Conservation (phyloP, 1,140 invertebrate species). For the Steinernema khuongi region DNA sequence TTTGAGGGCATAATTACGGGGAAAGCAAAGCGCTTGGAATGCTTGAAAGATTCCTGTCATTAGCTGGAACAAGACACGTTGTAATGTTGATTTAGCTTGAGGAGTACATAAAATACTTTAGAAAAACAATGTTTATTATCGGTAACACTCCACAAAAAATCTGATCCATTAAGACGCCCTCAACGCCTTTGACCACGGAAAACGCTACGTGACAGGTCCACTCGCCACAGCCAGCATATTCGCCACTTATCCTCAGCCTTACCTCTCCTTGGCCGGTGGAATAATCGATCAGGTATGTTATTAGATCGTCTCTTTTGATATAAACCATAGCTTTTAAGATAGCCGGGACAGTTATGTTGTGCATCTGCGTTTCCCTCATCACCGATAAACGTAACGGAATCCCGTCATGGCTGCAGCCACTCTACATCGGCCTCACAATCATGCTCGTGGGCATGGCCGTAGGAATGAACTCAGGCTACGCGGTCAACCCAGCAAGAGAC, state of each 20-base stretch:
- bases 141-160: too few relatives aligned
- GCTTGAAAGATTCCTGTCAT: too few relatives aligned
- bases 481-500: constrained; percentile 67
- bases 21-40: too few relatives aligned
- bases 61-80: too few relatives aligned
- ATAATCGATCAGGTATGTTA: constrained; percentile 62
- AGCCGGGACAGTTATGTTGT: constrained; percentile 63
- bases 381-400: constrained; percentile 63
- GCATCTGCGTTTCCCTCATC: constrained; percentile 63
- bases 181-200: constrained; percentile 60
- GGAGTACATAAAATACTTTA: too few relatives aligned
- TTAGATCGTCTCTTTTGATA: constrained; percentile 4
- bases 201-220: constrained; percentile 47
- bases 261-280: constrained; percentile 59
- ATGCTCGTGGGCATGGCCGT: constrained; percentile 63
- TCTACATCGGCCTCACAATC: constrained; percentile 63
- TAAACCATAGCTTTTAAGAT: constrained; percentile 58
- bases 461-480: constrained; percentile 65
- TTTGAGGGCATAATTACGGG: too few relatives aligned
- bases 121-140: too few relatives aligned
- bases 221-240: constrained; percentile 64
- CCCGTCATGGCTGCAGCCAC: constrained; percentile 61
- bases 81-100: too few relatives aligned
- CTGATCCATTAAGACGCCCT: constrained; percentile 63
- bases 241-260: constrained; percentile 63